A percentile compares a stretch with the other conserved stretches of the same genome.
These are phyloP conservation scores for Picus viridis DNA, from an alignment of 2,797 vertebrate genomes.

Conservation along the genomic window DNA sequence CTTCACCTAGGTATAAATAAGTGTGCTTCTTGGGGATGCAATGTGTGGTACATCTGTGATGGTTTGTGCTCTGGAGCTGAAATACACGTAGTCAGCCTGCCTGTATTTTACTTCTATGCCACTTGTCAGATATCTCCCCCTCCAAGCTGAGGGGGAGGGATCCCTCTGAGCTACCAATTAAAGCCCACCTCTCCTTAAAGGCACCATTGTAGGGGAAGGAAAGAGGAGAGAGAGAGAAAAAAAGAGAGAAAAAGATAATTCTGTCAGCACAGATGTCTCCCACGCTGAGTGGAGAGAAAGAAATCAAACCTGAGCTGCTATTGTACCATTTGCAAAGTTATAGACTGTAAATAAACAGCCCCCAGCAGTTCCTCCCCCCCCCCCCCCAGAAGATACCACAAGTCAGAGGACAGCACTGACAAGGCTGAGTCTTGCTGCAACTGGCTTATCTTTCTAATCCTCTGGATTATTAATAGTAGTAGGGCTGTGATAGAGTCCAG, in stretches of 20 bases:
- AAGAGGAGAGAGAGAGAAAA: neutral
- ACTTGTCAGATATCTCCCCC: slow-evolving; percentile 26
- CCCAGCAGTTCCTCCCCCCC: neutral
- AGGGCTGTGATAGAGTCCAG: slow-evolving; percentile 55
- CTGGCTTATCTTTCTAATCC: slow-evolving; percentile 61
- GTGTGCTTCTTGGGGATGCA: neutral
- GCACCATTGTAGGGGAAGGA: neutral
- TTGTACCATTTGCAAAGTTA: slow-evolving; percentile 43
- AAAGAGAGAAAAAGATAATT: slow-evolving; percentile 35
- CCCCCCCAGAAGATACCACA: slow-evolving; percentile 27
- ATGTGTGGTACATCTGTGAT: neutral
- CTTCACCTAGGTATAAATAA: neutral
- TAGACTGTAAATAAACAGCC: slow-evolving; percentile 55
- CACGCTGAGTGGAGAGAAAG: slow-evolving; percentile 44
- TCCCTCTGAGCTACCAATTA: slow-evolving; percentile 15
- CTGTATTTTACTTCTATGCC: neutral
- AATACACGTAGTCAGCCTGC: neutral
- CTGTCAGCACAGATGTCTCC: slow-evolving; percentile 67
- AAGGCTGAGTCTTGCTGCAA: neutral
- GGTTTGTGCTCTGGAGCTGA: neutral
- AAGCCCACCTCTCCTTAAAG: slow-evolving; percentile 33
- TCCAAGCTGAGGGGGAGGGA: neutral
- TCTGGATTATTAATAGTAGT: slow-evolving; percentile 67
- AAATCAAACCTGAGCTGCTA: slow-evolving; percentile 50
- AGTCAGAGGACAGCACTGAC: slow-evolving; percentile 44